Percentiles rank a stretch among this genome's conserved stretches.
Conservation (phyloP, 37 sponge, comb jelly and placozoan species). For the Diacarnus erythraeanus region DNA sequence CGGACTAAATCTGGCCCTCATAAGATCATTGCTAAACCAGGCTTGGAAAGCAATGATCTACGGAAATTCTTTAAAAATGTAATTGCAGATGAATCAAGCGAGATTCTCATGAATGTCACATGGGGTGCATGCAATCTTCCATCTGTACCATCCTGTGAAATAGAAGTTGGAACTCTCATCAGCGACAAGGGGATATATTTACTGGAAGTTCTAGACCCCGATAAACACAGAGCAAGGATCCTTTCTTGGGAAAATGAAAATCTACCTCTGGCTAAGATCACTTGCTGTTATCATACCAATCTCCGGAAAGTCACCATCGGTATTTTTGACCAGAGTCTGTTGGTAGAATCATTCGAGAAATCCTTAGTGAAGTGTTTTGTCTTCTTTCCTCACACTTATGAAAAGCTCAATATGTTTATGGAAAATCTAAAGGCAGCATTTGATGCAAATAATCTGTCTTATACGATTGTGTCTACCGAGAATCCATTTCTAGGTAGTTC, state of each 20-base stretch:
- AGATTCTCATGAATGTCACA: constrained; percentile 41
- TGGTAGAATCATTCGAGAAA: constrained; percentile 32
- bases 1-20: background rate
- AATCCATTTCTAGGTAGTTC: background rate
- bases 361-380: constrained; percentile 24
- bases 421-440: constrained; percentile 60
- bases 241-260: constrained; percentile 32
- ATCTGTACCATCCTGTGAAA: constrained; percentile 14
- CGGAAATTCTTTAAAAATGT: constrained; percentile 6
- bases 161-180: constrained; percentile 34
- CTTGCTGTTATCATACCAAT: background rate
- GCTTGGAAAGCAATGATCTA: constrained; percentile 34
- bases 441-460: constrained; percentile 21
- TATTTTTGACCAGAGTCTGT: constrained; percentile 41
- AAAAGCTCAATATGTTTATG: constrained; percentile 7
- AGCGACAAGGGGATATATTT: constrained; percentile 45
- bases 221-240: background rate
- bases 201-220: constrained; percentile 38
- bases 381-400: constrained; percentile 36
- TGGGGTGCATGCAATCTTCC: constrained; percentile 43
- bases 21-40: constrained; percentile 29
- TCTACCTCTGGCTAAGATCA: constrained; percentile 35
- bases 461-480: background rate
- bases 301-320: constrained; percentile 31
- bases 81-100: constrained; percentile 25